phyloP scores from a whole-genome alignment of 2,888 invertebrate species.

The Conistra vaccinii region DNA sequence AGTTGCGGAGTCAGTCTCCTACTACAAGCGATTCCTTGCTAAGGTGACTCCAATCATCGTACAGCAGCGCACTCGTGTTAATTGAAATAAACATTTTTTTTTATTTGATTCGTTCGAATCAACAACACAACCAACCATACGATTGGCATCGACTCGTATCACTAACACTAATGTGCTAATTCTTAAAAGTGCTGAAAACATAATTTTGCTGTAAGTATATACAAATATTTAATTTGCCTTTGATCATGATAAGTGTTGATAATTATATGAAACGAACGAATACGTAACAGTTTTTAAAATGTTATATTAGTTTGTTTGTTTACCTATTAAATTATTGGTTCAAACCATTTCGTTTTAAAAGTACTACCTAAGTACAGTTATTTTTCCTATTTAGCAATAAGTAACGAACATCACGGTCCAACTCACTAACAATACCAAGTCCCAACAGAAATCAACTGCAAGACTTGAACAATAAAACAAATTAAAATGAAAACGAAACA shows the following conservation, averaged over 20 bases:
- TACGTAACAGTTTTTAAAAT: neutral
- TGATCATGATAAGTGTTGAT: neutral
- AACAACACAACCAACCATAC: too few species aligned
- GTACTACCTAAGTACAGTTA: neutral
- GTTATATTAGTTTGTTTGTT: neutral
- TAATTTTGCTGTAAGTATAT: neutral
- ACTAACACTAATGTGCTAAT: neutral
- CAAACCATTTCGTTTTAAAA: neutral
- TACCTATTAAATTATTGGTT: neutral
- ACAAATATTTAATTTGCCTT: neutral
- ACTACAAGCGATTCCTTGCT: neutral
- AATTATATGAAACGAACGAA: neutral
- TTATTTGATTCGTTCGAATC: neutral
- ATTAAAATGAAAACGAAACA: neutral
- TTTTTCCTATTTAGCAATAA: neutral
- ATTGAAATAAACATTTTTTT: neutral
- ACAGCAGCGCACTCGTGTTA: neutral
- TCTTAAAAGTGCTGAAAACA: neutral
- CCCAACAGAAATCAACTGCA: neutral
- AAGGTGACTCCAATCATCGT: neutral
- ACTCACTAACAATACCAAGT: neutral
- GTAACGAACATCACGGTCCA: neutral
- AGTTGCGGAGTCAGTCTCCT: neutral
- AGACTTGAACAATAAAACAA: slow-evolving; percentile 6
- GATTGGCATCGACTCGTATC: neutral